A percentile compares a stretch with the other conserved stretches of the same genome.
phyloP scores from a whole-genome alignment of 2,888 invertebrate genomes.

The Pemphredon lugubris region DNA sequence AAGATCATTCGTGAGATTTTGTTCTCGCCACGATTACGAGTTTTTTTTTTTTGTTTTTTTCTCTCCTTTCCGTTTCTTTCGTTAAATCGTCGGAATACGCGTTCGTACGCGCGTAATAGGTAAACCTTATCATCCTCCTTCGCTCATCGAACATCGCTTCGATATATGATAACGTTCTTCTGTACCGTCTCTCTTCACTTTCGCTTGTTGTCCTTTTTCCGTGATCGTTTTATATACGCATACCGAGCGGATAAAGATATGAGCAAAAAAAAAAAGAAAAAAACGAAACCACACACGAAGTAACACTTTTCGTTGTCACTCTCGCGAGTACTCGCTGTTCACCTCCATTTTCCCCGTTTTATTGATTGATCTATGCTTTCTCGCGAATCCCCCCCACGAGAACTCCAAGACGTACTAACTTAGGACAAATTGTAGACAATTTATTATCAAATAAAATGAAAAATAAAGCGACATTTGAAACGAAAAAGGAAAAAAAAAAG shows the following conservation, averaged over 20 bases:
- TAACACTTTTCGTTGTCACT: conserved; percentile 27
- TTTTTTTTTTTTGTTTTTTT: neutral
- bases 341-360: conserved; percentile 33
- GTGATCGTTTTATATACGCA: neutral
- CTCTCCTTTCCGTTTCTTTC: conserved; percentile 18
- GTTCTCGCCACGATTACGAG: neutral
- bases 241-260: neutral
- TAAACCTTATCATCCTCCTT: conserved; percentile 30
- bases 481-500: conserved; percentile 32
- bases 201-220: conserved; percentile 44
- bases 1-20: neutral
- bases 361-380: conserved; percentile 65
- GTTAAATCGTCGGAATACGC: conserved; percentile 18
- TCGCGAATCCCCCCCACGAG: conserved; percentile 69
- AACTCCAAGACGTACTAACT: conserved; percentile 79
- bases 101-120: conserved; percentile 22
- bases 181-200: conserved; percentile 47
- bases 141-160: conserved; percentile 41
- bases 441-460: conserved; percentile 80
- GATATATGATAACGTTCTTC: conserved; percentile 36
- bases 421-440: conserved; percentile 81
- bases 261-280: neutral
- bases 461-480: conserved; percentile 79
- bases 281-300: too few relatives aligned
- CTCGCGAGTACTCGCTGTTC: conserved; percentile 52